phyloP scores from a whole-genome alignment of 2,888 invertebrate species.

The Macropis europaea region DNA sequence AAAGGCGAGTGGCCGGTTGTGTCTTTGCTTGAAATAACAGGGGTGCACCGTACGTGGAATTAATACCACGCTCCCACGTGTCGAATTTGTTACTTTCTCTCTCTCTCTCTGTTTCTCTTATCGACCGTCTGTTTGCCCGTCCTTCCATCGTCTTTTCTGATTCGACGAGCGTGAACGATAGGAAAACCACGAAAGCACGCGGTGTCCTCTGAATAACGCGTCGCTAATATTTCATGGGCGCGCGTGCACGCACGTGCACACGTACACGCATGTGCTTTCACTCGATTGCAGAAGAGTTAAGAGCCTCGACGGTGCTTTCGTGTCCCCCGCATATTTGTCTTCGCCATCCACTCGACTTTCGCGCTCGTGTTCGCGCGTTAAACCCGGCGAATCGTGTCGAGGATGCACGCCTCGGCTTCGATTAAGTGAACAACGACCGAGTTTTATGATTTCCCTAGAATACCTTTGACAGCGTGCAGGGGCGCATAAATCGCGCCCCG shows the following conservation, averaged over 20 bases:
- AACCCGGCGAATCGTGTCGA: conserved; percentile 15
- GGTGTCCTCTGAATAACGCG: conserved; percentile 13
- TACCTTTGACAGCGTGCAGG: conserved; percentile 10
- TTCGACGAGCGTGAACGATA: conserved; percentile 18
- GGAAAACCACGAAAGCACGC: conserved; percentile 44
- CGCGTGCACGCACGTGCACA: conserved; percentile 31
- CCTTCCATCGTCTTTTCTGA: not conserved
- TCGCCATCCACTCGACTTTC: conserved; percentile 56
- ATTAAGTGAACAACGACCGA: conserved; percentile 39
- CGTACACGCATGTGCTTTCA: conserved; percentile 29
- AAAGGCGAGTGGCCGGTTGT: conserved; percentile 69
- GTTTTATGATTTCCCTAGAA: conserved; percentile 35
- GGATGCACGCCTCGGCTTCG: conserved; percentile 34
- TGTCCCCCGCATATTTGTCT: conserved; percentile 59
- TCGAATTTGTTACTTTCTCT: conserved; percentile 29
- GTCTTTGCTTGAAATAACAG: conserved; percentile 77
- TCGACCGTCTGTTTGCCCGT: not conserved
- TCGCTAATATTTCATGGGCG: conserved; percentile 36
- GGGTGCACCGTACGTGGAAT: conserved; percentile 66
- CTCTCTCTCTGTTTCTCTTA: not conserved
- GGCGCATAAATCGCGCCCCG: not conserved
- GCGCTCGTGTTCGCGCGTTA: conserved; percentile 46
- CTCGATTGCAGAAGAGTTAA: conserved; percentile 40
- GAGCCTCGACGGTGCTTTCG: conserved; percentile 36
- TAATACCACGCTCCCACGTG: conserved; percentile 73